Evolutionary conservation across 1,140 invertebrate species (phyloP), one percentile per base, ranked within the genome.

Genomic region (Aleiodes sp.): DNA sequence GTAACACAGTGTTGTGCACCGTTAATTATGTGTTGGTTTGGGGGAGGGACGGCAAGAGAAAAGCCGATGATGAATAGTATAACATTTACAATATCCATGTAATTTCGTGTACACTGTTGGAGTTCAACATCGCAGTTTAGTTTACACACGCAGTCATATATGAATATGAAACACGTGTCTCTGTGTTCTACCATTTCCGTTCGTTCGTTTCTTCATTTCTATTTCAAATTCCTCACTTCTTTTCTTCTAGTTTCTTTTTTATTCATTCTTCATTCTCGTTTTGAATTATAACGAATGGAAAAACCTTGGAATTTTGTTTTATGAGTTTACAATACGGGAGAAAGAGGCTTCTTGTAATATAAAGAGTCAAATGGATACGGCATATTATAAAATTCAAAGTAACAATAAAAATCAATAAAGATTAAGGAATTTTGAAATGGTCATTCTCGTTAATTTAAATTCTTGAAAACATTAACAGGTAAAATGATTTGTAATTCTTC

Each of bases 41-140:
- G n/a, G n/a, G n/a, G n/a, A n/a, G n/a, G n/a, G n/a, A n/a, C n/a
- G n/a, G n/a, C n/a, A n/a, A n/a, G n/a, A 21, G 46, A 52, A 52
- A 52, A 52, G 46, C 46, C 46, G 46, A 52, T 52, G 46, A 52
- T 52, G 46, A 52, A 52, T 52, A 52, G 46, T 52, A n/a, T n/a
- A 52, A 52, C 46, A 52, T 52, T 24, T 52, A 52, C 46, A 52
- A 52, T 52, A 52, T 24, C 46, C 46, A 52, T 52, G 46, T 52
- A 52, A 52, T 52, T 52, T 52, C 16, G 46, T 52, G 46, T 52
- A 52, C 16, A 52, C 46, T 35, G 31, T n/a, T n/a, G n/a, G n/a
- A n/a, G 31, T 4, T 35, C 31, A 9, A 52, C 16, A 16, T 21
- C 6, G 46, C n/a, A n/a, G 46, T 52, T 16, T 24, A 21, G 19